A percentile compares a stretch with the other conserved stretches of the same genome.
phyloP scores from a whole-genome alignment of 2,888 invertebrate species.

The Acrocyrtus sp. region DNA sequence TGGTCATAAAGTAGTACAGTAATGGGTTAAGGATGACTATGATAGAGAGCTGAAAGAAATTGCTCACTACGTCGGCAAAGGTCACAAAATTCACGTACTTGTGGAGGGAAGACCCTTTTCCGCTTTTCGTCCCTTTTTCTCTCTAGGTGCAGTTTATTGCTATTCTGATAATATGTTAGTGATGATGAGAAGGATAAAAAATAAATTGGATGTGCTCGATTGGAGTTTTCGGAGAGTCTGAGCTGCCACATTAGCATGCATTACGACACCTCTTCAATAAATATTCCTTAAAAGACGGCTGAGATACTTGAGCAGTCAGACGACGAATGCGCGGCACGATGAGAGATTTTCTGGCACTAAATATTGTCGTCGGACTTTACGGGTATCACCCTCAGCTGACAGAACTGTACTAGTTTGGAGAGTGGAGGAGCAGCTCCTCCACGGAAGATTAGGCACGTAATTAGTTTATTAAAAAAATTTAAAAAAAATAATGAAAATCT shows the following conservation, averaged over 20 bases:
- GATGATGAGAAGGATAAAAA: slow-evolving; percentile 48
- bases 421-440: too few relatives aligned
- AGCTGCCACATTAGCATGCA: slow-evolving; percentile 43
- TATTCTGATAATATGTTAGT: slow-evolving; percentile 50
- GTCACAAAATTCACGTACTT: neutral
- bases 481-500: too few relatives aligned
- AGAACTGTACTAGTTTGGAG: too few relatives aligned
- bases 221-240: slow-evolving; percentile 39
- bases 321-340: too few relatives aligned
- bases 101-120: neutral
- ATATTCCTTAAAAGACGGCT: too few relatives aligned
- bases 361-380: too few relatives aligned
- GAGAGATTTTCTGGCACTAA: too few relatives aligned
- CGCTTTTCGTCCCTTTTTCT: slow-evolving; percentile 22
- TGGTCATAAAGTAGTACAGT: slow-evolving; percentile 38
- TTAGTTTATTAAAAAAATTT: too few relatives aligned
- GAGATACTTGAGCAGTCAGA: too few relatives aligned
- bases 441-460: too few relatives aligned
- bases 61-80: slow-evolving; percentile 4
- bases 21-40: slow-evolving; percentile 40
- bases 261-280: slow-evolving; percentile 41
- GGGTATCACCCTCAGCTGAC: too few relatives aligned
- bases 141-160: slow-evolving; percentile 47
- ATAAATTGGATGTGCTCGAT: slow-evolving; percentile 51
- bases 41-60: slow-evolving; percentile 32